Percentiles rank a stretch among this genome's conserved stretches.
Evolutionary conservation across 2,797 vertebrate species (phyloP).

Genomic region (Coendou prehensilis): DNA sequence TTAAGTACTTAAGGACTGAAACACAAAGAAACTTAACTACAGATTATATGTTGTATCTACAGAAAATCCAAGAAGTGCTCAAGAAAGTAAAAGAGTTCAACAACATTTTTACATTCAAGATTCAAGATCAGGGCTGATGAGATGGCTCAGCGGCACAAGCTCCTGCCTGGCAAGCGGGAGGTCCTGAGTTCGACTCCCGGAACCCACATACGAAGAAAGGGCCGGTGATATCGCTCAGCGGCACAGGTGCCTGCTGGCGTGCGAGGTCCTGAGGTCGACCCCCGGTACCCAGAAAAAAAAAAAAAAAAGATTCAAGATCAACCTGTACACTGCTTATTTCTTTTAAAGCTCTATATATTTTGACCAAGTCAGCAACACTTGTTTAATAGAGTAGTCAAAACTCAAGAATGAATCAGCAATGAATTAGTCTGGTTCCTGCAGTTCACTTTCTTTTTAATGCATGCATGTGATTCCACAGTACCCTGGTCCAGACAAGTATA

Average conservation of each 20-base stretch:
- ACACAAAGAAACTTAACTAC: neutral
- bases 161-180: no score
- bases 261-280: no score
- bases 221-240: no score
- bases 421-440: neutral
- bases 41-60: neutral
- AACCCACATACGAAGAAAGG: no score
- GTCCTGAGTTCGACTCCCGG: no score
- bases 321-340: neutral
- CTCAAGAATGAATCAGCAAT: slow-evolving; percentile 15
- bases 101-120: neutral
- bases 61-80: slow-evolving; percentile 49
- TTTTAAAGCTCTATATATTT: slow-evolving; percentile 38
- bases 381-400: slow-evolving; percentile 1
- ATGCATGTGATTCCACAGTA: neutral
- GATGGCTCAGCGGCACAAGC: no score
- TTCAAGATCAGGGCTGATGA: neutral
- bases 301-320: slow-evolving; percentile 9
- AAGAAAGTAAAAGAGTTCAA: slow-evolving; percentile 22
- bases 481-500: neutral
- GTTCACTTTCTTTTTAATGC: neutral
- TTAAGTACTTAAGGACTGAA: neutral
- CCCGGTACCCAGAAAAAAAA: no score
- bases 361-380: neutral
- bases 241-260: no score